A percentile compares a stretch with the other conserved stretches of the same genome.
phyloP scores from a whole-genome alignment of 2,888 invertebrate genomes.

The Eilema caniola region DNA sequence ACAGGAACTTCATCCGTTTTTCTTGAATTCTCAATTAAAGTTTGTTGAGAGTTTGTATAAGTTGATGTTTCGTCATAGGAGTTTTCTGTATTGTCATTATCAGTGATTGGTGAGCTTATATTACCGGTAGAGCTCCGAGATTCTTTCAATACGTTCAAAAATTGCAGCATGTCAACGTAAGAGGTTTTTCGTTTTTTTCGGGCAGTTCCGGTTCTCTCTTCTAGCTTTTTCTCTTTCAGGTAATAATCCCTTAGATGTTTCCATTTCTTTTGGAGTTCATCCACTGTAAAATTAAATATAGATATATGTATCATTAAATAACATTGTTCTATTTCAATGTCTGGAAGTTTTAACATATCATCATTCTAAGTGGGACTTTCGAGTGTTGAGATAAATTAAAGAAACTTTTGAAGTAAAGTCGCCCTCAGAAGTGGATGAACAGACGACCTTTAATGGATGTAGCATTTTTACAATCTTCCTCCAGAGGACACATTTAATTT shows the following conservation, averaged over 20 bases:
- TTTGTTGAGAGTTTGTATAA: slow-evolving; percentile 41
- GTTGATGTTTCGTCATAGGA: slow-evolving; percentile 42
- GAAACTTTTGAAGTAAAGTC: too few species aligned
- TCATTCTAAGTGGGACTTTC: not conserved
- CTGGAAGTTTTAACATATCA: not conserved
- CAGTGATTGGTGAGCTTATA: slow-evolving; percentile 31
- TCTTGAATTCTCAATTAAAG: slow-evolving; percentile 33
- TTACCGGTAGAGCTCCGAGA: slow-evolving; percentile 35
- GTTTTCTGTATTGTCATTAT: slow-evolving; percentile 38
- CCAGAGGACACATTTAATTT: too few species aligned
- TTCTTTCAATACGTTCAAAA: slow-evolving; percentile 34
- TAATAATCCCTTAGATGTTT: slow-evolving; percentile 39
- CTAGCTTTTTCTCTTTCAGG: slow-evolving; percentile 34
- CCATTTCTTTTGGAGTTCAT: slow-evolving; percentile 41
- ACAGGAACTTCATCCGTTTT: slow-evolving; percentile 34
- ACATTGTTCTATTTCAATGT: not conserved
- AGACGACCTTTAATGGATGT: too few species aligned
- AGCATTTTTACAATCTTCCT: too few species aligned
- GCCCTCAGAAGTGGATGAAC: too few species aligned
- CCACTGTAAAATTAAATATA: slow-evolving; percentile 33
- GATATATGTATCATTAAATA: not conserved
- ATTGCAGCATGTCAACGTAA: slow-evolving; percentile 33
- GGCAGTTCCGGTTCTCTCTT: slow-evolving; percentile 30
- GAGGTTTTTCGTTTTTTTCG: slow-evolving; percentile 26
- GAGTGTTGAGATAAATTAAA: too few species aligned